Evolutionary conservation across 1,140 invertebrate species (phyloP).

Genomic region (Conus betulinus): DNA sequence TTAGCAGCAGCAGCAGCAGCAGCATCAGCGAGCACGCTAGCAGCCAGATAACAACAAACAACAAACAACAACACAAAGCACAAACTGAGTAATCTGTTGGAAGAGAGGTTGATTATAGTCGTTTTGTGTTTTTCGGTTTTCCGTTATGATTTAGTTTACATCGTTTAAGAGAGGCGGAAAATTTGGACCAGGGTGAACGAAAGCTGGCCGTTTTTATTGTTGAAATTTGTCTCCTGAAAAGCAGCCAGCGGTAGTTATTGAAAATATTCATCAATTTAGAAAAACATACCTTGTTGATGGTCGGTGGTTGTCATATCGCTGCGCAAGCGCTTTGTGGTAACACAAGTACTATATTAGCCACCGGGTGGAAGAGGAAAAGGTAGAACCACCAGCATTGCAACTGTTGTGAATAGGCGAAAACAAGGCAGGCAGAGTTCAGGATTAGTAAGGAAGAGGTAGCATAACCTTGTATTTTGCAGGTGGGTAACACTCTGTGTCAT

Average conservation of each 20-base stretch:
- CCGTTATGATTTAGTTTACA: not conserved
- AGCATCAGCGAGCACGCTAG: no score
- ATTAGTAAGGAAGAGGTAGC: no score
- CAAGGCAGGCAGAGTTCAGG: no score
- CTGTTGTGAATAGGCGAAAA: no score
- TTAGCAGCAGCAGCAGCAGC: no score
- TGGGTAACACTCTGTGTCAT: no score
- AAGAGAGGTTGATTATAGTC: not conserved
- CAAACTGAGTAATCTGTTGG: not conserved
- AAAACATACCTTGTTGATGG: not conserved
- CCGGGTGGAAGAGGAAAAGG: no score
- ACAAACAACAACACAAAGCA: no score
- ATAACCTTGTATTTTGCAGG: no score
- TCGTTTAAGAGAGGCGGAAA: conserved; percentile 53
- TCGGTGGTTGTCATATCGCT: not conserved
- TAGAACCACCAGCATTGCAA: not conserved
- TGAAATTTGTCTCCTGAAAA: conserved; percentile 42
- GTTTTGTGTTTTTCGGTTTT: not conserved
- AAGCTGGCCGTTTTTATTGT: conserved; percentile 53
- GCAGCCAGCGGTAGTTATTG: conserved; percentile 15
- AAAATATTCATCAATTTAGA: not conserved
- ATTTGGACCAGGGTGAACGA: conserved; percentile 50
- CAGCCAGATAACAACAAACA: no score
- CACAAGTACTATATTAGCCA: not conserved
- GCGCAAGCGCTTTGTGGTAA: not conserved